These are phyloP conservation scores for Ochotona princeps DNA, from an alignment of 2,113 vertebrate species.

Conservation along the genomic window DNA sequence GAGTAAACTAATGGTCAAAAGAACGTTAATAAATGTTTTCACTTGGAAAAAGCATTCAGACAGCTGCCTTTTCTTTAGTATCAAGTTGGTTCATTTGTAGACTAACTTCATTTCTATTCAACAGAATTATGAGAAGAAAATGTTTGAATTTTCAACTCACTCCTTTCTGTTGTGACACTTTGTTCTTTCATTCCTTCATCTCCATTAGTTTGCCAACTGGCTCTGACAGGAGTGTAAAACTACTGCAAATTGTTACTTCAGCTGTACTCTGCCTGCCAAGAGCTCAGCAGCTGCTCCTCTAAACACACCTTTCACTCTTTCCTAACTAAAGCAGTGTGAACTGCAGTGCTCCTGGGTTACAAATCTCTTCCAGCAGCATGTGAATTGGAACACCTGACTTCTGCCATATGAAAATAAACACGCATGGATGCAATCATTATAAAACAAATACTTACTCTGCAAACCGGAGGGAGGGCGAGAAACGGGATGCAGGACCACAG, in stretches of 20 bases:
- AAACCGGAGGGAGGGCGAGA: background rate
- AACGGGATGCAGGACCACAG: background rate
- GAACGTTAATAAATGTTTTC: constrained; percentile 65
- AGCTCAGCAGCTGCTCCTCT: background rate
- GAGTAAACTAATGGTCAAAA: constrained; percentile 71
- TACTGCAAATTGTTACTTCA: constrained; percentile 59
- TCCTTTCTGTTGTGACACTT: constrained; percentile 65
- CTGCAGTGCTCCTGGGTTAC: background rate
- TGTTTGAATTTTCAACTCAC: constrained; percentile 47
- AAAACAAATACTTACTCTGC: constrained; percentile 33
- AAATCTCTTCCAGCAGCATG: background rate
- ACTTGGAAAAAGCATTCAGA: constrained; percentile 18
- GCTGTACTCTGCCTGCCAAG: constrained; percentile 60
- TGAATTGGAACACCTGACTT: constrained; percentile 27
- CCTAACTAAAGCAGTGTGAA: background rate
- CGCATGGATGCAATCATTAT: background rate
- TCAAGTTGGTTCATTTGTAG: constrained; percentile 56
- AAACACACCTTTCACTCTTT: background rate
- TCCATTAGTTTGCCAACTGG: constrained; percentile 50
- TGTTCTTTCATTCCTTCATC: constrained; percentile 58
- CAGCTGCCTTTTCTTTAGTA: constrained; percentile 43
- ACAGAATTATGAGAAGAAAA: constrained; percentile 54
- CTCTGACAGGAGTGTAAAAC: constrained; percentile 63
- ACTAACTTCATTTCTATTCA: constrained; percentile 63
- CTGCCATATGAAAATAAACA: background rate